Percentiles rank a stretch among this genome's conserved stretches.
Evolutionary conservation across 2,888 invertebrate species (phyloP).

Genomic region (Nasonovia ribisnigri): DNA sequence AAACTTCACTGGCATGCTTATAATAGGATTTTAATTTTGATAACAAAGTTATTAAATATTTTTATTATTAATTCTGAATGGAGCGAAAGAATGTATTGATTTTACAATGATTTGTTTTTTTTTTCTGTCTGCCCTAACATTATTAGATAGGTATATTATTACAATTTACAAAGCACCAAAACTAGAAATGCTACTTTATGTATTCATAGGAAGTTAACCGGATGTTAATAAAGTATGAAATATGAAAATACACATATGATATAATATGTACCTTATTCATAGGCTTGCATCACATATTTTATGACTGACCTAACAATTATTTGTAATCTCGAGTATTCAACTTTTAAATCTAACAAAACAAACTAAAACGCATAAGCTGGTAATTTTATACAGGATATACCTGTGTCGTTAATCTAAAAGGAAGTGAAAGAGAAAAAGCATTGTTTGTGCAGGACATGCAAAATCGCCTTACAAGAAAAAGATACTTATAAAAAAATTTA

Average conservation of each 20-base stretch:
- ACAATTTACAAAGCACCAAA: not conserved
- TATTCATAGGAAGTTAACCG: not conserved
- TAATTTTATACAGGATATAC: constrained; percentile 8
- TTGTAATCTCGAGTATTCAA: not conserved
- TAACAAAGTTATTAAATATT: no score
- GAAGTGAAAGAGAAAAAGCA: constrained; percentile 53
- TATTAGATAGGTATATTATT: not conserved
- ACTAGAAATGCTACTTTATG: not conserved
- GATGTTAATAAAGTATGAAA: not conserved
- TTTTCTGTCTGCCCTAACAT: no score
- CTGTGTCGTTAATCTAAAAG: not conserved
- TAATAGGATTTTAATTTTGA: no score
- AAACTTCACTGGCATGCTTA: no score
- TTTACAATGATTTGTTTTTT: no score
- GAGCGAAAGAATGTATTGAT: no score
- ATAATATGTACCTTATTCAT: not conserved
- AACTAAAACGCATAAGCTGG: not conserved
- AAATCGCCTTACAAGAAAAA: constrained; percentile 28
- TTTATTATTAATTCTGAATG: no score
- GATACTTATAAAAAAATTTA: constrained; percentile 29
- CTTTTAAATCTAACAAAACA: not conserved
- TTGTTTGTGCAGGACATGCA: constrained; percentile 15
- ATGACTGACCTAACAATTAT: not conserved
- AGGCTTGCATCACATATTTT: not conserved
- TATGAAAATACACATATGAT: not conserved